phyloP scores from a whole-genome alignment of 2,113 vertebrate genomes.

The Anoplopoma fimbria region DNA sequence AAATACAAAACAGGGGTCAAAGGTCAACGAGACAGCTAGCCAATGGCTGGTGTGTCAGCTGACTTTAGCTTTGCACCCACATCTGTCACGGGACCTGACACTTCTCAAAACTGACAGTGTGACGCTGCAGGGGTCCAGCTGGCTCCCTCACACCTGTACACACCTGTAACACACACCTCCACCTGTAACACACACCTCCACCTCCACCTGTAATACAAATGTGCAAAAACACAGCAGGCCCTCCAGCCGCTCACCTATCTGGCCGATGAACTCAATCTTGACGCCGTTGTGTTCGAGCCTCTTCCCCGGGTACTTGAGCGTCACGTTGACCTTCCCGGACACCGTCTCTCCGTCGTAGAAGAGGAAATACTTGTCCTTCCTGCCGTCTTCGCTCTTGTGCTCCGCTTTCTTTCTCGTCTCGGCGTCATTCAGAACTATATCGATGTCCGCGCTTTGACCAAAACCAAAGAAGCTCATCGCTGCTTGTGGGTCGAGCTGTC shows the following conservation, averaged over 20 bases:
- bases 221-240: conserved; percentile 56
- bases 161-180: no score
- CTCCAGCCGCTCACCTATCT: conserved; percentile 89
- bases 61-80: conserved; percentile 42
- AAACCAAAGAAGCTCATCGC: conserved; percentile 97
- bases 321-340: conserved; percentile 90
- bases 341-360: conserved; percentile 96
- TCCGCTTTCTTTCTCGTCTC: conserved; percentile 93
- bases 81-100: conserved; percentile 70
- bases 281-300: conserved; percentile 95
- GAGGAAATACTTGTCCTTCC: conserved; percentile 93
- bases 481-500: conserved; percentile 8
- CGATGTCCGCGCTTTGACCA: conserved; percentile 93
- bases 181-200: no score
- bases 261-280: conserved; percentile 95
- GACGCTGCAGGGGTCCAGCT: no score
- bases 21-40: conserved; percentile 21
- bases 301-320: conserved; percentile 92
- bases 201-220: no score
- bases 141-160: no score
- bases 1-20: conserved; percentile 21
- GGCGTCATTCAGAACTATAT: conserved; percentile 91
- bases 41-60: conserved; percentile 58
- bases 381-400: conserved; percentile 94
- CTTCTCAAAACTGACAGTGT: conserved; percentile 43